A percentile compares a stretch with the other conserved stretches of the same genome.
Conservation (phyloP, 2,113 vertebrate species). For the Trematocara macrostoma region DNA sequence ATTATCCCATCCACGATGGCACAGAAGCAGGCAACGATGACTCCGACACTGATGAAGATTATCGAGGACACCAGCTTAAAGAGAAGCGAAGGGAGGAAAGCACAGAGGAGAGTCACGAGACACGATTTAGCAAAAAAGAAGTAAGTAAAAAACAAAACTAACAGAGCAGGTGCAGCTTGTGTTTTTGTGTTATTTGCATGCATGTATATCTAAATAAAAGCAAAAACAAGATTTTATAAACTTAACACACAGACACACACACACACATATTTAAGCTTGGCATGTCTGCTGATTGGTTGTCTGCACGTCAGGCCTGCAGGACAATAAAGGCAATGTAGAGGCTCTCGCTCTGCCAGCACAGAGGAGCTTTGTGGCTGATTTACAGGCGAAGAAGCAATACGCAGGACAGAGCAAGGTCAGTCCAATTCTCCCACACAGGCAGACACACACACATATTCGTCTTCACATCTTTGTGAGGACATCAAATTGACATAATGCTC, state of each 20-base stretch:
- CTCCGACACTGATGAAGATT: constrained; percentile 91
- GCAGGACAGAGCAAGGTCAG: constrained; percentile 47
- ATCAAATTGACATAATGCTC: background rate
- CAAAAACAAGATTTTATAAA: background rate
- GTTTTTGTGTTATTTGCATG: background rate
- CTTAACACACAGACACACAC: background rate
- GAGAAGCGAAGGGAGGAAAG: background rate
- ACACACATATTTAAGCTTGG: background rate
- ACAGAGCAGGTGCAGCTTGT: background rate
- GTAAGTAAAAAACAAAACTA: background rate
- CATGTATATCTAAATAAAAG: background rate
- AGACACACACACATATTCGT: background rate
- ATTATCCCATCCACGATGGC: constrained; percentile 89
- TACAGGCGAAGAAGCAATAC: constrained; percentile 25
- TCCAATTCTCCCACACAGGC: constrained; percentile 32
- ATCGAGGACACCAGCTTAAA: constrained; percentile 85
- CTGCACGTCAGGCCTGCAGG: constrained; percentile 33
- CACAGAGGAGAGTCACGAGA: background rate
- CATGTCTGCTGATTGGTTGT: constrained; percentile 22
- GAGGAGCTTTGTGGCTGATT: constrained; percentile 59
- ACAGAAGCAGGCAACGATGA: constrained; percentile 87
- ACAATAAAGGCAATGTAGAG: constrained; percentile 63
- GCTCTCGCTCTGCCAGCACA: constrained; percentile 30
- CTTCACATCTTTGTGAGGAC: background rate
- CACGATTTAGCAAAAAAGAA: background rate